These are phyloP conservation scores for Bimastos eiseni DNA, from an alignment of 2,888 invertebrate genomes.

Conservation along the genomic window DNA sequence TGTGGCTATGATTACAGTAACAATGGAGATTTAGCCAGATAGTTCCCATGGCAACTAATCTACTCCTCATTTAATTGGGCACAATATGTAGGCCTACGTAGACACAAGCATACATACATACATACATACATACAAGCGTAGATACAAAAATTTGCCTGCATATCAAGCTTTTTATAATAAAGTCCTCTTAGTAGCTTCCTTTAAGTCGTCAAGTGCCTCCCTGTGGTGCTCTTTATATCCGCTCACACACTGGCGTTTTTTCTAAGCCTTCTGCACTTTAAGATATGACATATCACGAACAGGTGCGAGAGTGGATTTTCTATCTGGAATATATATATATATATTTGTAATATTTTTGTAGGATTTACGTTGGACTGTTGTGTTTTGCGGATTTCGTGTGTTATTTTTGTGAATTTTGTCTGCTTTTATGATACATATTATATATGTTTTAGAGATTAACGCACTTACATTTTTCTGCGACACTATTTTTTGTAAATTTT, in stretches of 20 bases:
- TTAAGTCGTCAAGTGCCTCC: background rate
- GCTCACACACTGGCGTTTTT: background rate
- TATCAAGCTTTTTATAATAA: background rate
- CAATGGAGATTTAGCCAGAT: background rate
- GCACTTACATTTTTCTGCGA: background rate
- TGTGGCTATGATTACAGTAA: too few species aligned
- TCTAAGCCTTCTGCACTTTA: background rate
- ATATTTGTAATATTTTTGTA: constrained; percentile 21
- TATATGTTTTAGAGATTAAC: background rate
- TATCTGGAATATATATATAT: background rate
- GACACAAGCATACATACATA: too few species aligned
- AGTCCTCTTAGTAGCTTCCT: background rate
- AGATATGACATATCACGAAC: background rate
- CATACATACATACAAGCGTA: too few species aligned
- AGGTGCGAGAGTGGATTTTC: background rate
- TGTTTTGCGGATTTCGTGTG: background rate
- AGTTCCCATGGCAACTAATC: too few species aligned
- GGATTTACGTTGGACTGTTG: background rate
- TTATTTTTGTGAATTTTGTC: background rate
- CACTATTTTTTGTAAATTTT: background rate
- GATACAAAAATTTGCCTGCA: too few species aligned
- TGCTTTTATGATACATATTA: background rate
- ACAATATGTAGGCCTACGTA: too few species aligned
- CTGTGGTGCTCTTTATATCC: background rate
- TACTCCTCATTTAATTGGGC: too few species aligned